Base-by-base conservation (phyloP, 2,797 vertebrate genomes). In the Periparus ater region DNA sequence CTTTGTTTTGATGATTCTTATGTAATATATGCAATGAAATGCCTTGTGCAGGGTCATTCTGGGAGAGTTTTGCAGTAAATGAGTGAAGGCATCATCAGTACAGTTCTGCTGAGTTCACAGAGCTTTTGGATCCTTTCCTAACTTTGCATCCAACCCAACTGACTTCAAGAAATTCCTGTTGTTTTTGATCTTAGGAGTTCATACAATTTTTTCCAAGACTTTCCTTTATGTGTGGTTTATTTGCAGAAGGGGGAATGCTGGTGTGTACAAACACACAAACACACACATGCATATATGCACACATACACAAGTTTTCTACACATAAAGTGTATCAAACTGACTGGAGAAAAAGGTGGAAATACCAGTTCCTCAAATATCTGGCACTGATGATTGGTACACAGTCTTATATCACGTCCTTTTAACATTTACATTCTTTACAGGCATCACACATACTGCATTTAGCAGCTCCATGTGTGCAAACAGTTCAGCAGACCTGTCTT, bases 221-320 rank as follows among this genome's bases (percentile, higher is more conserved):
- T 66, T 44, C 7, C 51, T 88, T 65, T 66, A 55, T 6, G 16
- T 32, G 34, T 25, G 15, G 4, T 75, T 92, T 63, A 27, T 81
- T 57, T 66, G 57, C 38, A 62, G 44, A 76, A 82, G 44, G 10
- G 42, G 34, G 22, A 65, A 47, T 74, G 75, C 48, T 74, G 26
- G 5, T 25, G 17, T 26, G 10, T 34, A 57, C 38, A 34, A 23
- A 53, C 19, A 42, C 34, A n/a, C 18, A 40, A 26, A 79, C 3
- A 12, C 2, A 36, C 1, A 0, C 19, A 22, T 3, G 0, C 3
- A 18, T 15, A 11, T n/a, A 12, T 42, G 17, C 12, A 38, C 17
- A 55, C 26, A 30, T 6, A 17, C 17, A 44, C 7, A 9, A 11
- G 27, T 54, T 42, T 73, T 58, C 38, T 44, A 27, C 25, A 17